phyloP scores from a whole-genome alignment of 37 sponge, comb jelly and placozoan genomes.

The Petrosia ficiformis region DNA sequence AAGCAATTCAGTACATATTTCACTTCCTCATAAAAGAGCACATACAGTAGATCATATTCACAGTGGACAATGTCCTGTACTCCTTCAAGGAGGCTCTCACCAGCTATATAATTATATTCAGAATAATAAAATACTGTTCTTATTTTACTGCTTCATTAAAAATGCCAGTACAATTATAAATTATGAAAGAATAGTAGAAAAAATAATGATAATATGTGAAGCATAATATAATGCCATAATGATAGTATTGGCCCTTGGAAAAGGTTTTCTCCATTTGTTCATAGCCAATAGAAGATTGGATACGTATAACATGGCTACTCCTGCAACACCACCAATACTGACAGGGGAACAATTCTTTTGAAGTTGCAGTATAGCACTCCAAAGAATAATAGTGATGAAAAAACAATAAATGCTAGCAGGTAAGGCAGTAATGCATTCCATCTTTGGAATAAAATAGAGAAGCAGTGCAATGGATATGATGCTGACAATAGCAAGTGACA shows the following conservation, averaged over 20 bases:
- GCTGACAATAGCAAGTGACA: neutral
- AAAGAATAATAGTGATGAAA: constrained; percentile 52
- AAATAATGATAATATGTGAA: constrained; percentile 49
- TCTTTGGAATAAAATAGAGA: constrained; percentile 17
- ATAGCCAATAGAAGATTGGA: constrained; percentile 54
- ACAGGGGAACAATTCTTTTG: neutral
- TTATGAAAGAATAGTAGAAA: no score
- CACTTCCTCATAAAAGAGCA: no score
- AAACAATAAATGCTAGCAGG: constrained; percentile 34
- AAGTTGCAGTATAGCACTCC: constrained; percentile 32
- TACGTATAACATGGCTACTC: constrained; percentile 56
- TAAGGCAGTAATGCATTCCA: constrained; percentile 1
- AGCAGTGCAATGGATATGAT: constrained; percentile 20
- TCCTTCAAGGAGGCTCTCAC: no score
- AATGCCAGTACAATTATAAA: no score
- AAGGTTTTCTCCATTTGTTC: constrained; percentile 30
- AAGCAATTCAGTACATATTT: no score
- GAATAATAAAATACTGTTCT: no score
- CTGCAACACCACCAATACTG: constrained; percentile 25
- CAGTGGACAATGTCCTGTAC: no score
- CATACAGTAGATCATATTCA: no score
- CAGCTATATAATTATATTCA: no score
- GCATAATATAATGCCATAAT: constrained; percentile 58
- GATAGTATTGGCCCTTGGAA: constrained; percentile 26
- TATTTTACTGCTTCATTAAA: no score